Base-by-base conservation (phyloP, 2,797 vertebrate species). In the Chelmon rostratus region DNA sequence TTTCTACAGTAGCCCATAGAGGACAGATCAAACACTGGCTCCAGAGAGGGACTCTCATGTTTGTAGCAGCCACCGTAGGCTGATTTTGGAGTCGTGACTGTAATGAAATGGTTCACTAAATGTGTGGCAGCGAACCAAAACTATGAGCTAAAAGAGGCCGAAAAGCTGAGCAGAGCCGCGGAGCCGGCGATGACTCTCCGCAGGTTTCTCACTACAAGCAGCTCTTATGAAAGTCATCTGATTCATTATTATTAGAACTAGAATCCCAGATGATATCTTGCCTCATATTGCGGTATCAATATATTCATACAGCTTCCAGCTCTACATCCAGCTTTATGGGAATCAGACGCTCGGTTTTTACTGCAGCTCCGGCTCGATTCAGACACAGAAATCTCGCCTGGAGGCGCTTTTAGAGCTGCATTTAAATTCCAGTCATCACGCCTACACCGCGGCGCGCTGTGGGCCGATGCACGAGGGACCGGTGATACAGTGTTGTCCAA, bases 341-440 rank as follows among this genome's bases (percentile, higher is more conserved):
- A 59, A 52, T 56, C 76, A 31, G 23, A 16, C n/a, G 1, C 10
- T n/a, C 7, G 10, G 11, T 25, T 25, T 49, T 58, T n/a, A 46
- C 62, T 47, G 62, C 58, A 40, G 62, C 65, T 77, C 13, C 57
- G 40, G 3, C 67, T 52, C 57, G 54, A 47, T 65, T 84, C 50
- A 69, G 42, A 15, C 47, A 68, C 72, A 68, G 33, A 37, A 58
- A 76, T 76, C 46, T 16, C 3, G n/a, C 46, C 71, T 7, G 44
- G 52, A 68, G 68, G 28, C 3, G 33, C 46, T 59, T 72, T 53
- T 62, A 69, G 75, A 75, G 37, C 46, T 0, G 2, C 70, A 77
- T 84, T 79, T 70, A 78, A 65, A 82, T 82, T 75, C 76, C 56
- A 67, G 64, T 28, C 84, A 33, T 59, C 8, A 57, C 68, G 15